Evolutionary conservation across 2,113 vertebrate genomes (phyloP), one percentile per base, ranked within the genome.

Genomic region (Ciconia stormi): DNA sequence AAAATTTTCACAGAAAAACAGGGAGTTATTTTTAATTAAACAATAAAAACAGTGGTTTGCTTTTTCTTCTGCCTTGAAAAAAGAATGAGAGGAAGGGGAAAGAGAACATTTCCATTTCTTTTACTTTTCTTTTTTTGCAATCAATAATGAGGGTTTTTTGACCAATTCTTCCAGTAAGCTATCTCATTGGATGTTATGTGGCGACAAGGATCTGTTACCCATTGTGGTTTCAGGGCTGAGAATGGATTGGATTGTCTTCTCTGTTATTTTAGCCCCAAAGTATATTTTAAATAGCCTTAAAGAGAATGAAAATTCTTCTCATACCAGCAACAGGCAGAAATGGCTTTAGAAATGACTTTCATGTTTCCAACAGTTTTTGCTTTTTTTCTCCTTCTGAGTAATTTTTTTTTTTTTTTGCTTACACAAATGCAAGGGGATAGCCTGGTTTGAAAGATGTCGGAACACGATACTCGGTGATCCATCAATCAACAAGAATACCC

Each of bases 261-360:
- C 97, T 98, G 96, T 97, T 98, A 97, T 96, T 98, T 98, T 96
- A 98, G 98, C 96, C 96, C 96, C 92, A 93, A 97, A 98, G 93
- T 96, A 94, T 97, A 98, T 97, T 97, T 98, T 97, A 97, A 98
- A 97, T 90, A 97, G 97, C 96, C 96, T 97, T 98, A 97, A 97
- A 98, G 96, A 98, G 96, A 97, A 98, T 96, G 96, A 97, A 97
- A 98, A 98, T 98, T 98, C 95, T 97, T 98, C 94, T 98, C 97
- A 97, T 97, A 95, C 96, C 96, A 96, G 53, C 5, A 2, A 95
- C 40, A 89, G 83, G 62, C 61, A 97, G 94, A 97, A 97, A 98
- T 92, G 92, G 90, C 85, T 97, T 98, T 97, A 97, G 93, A 98
- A 98, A 97, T 96, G 8, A 97, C 97, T 98, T 97, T 96, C 87